Base-by-base conservation (phyloP, 37 sponge, comb jelly and placozoan genomes). In the Beroe ovata region DNA sequence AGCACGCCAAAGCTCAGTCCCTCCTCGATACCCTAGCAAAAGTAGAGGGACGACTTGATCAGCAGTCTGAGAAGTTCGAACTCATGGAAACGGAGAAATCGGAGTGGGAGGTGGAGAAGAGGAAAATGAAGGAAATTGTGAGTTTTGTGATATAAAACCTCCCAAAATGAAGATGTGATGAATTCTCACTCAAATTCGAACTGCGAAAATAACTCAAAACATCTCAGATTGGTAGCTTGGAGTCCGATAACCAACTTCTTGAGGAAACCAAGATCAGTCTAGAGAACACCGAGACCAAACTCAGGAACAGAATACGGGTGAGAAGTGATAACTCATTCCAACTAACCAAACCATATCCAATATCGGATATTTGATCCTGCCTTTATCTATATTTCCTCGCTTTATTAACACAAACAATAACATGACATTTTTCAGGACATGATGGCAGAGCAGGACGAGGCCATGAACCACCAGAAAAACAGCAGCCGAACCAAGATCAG, bases 21-120 rank as follows among this genome's bases (percentile, higher is more conserved):
- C 84, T 77, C 4, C 47, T 77, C 54, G 84, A 77, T n/a, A 77
- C 84, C 54, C 19, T 77, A 0, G 54, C 84, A 6, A 77, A 77
- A 20, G 54, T 77, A 25, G 84, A 77, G 54, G 54, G 54, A 21
- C 84, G 33, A 35, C 54, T 77, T 18, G 69, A 66, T 1, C 8
- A 14, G 30, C 69, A 66, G 36, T 66, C 69, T 18, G 69, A 30
- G 16, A 19, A 14, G 2, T 29, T 66, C 16, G 69, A 66, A 37
- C 36, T 37, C 4, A 66, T 66, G 69, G 69, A 66, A 32, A 30
- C 35, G 14, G 69, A 66, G 25, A 66, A 66, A 30, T 29, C 32
- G 2, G 30, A 66, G 8, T 66, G 69, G 69, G 69, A 66, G 35
- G 32, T 66, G 2, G 69, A 66, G 69, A 66, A 18, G 30, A 25